These are phyloP conservation scores for Philantomba maxwellii DNA, from an alignment of 2,113 vertebrate species.

Conservation along the genomic window DNA sequence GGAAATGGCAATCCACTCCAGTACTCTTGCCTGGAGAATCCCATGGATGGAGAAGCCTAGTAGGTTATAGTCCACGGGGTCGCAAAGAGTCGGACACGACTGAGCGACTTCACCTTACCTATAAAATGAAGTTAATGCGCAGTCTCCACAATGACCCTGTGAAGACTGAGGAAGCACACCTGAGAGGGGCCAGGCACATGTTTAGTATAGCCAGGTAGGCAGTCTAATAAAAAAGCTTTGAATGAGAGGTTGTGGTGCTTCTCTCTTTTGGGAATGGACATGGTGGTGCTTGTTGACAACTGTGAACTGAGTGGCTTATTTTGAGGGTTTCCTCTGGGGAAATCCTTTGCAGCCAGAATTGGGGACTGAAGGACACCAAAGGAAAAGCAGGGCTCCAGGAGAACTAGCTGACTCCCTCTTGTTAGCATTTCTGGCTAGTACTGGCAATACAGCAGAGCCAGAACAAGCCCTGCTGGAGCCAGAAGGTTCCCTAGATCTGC, in stretches of 20 bases:
- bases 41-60: too few species aligned
- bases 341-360: neutral
- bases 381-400: neutral
- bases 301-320: neutral
- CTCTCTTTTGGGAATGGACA: neutral
- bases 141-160: accelerated
- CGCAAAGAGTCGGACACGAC: too few species aligned
- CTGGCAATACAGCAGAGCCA: neutral
- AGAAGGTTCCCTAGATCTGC: neutral
- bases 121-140: neutral
- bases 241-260: neutral
- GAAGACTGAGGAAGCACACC: neutral
- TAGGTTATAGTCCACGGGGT: too few species aligned
- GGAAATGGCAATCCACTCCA: too few species aligned
- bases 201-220: neutral
- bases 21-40: too few species aligned
- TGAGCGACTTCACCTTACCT: neutral
- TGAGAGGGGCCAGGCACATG: neutral
- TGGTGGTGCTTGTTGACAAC: neutral
- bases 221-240: neutral
- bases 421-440: neutral
- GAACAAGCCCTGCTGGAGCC: neutral
- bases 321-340: neutral
- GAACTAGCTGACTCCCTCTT: neutral
- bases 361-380: neutral